phyloP scores from a whole-genome alignment of 2,888 invertebrate genomes.

The Heliconius aoede region DNA sequence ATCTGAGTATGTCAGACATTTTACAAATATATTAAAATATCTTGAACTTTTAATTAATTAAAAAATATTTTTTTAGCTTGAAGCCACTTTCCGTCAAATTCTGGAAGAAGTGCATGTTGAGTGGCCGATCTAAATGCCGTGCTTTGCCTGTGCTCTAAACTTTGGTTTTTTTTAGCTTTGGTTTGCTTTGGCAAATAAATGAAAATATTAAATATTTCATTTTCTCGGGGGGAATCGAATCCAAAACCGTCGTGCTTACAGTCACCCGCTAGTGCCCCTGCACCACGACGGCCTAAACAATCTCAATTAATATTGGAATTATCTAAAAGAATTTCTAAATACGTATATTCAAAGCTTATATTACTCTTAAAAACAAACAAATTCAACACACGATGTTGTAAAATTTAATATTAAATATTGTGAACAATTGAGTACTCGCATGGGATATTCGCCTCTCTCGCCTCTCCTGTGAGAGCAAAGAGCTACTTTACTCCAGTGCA shows the following conservation, averaged over 20 bases:
- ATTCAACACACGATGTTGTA: background rate
- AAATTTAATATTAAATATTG: conserved; percentile 10
- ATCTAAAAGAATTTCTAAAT: background rate
- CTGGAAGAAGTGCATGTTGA: background rate
- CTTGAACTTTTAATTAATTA: too few relatives aligned
- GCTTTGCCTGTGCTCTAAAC: too few relatives aligned
- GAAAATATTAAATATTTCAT: too few relatives aligned
- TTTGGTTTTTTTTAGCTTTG: too few relatives aligned
- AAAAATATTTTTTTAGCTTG: too few relatives aligned
- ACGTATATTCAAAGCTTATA: background rate
- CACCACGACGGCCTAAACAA: too few relatives aligned
- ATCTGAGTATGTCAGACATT: too few relatives aligned
- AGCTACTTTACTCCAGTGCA: conserved; percentile 23
- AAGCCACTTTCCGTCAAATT: background rate
- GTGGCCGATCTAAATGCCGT: background rate
- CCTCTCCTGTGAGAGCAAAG: conserved; percentile 13
- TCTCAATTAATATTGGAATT: background rate
- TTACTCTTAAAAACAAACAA: background rate
- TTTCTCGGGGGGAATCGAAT: too few relatives aligned
- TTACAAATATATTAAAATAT: too few relatives aligned
- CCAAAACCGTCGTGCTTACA: too few relatives aligned
- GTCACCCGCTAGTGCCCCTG: too few relatives aligned
- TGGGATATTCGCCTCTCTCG: conserved; percentile 18
- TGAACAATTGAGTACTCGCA: conserved; percentile 7
- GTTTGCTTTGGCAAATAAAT: too few relatives aligned